Base-by-base conservation (phyloP, 2,113 vertebrate genomes). In the Panurus biarmicus region DNA sequence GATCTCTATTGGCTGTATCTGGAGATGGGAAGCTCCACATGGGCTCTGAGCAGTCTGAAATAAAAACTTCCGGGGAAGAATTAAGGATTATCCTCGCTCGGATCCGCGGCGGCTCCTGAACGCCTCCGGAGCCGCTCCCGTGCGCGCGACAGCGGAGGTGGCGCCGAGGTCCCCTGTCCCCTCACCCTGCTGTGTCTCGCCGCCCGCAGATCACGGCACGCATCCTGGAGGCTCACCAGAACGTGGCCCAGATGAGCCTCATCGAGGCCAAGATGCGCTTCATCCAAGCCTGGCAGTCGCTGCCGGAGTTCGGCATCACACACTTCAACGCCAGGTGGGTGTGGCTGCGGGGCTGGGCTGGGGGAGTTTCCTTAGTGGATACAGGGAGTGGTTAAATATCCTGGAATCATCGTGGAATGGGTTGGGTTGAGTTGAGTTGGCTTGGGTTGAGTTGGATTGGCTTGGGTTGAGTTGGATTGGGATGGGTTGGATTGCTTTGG, bases 231-330 rank as follows among this genome's bases (percentile, higher is more conserved):
- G 99, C 99, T 94, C 99, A 99, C 96, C 99, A 99, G 97, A 99
- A 99, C 33, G 99, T 99, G 48, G 99, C 99, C 50, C 99, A 99
- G 97, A 99, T 99, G 99, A 99, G 99, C 94, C 98, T 99, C 36
- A 99, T 99, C 51, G 99, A 99, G 97, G 99, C 99, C 80, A 99
- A 99, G 97, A 99, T 99, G 99, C 97, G 99, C 50, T 99, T 99
- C 73, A 99, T 99, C 50, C 99, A 99, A 94, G 99, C 99, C 3
- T 99, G 99, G 99, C 99, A 99, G 97, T 99, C 99, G 3, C 97
- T 99, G 85, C 99, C 99, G 0, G 99, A 99, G 95, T 99, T 99
- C 12, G 99, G 99, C 96, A 99, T 99, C 97, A 99, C 99, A n/a
- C 99, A 99, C 91, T 99, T 99, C 90, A 98, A 99, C 5, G 99